phyloP scores from a whole-genome alignment of 2,113 vertebrate genomes.

The Ammodramus savannarum region DNA sequence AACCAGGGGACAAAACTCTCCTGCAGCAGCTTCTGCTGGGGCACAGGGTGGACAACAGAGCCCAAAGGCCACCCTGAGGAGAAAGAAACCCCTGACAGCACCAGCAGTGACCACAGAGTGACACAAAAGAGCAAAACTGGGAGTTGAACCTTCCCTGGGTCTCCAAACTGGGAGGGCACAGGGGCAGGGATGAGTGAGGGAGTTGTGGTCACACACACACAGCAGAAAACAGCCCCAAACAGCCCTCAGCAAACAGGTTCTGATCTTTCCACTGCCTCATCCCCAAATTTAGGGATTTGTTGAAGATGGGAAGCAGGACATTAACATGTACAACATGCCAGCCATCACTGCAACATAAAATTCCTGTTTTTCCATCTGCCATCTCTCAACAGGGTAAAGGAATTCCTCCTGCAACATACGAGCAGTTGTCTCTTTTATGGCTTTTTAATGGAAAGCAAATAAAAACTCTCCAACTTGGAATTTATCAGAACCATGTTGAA shows the following conservation, averaged over 20 bases:
- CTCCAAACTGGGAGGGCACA: background rate
- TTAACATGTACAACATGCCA: background rate
- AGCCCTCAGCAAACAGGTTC: background rate
- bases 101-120: background rate
- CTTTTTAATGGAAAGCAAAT: background rate
- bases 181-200: fast-evolving
- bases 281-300: background rate
- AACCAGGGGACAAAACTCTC: background rate
- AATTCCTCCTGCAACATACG: background rate
- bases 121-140: background rate
- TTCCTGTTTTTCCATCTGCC: background rate
- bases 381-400: background rate
- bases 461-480: background rate
- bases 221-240: background rate
- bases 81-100: background rate
- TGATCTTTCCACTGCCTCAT: fast-evolving
- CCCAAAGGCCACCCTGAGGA: fast-evolving
- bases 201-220: fast-evolving
- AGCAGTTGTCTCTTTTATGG: background rate
- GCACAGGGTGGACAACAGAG: fast-evolving
- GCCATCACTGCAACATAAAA: background rate
- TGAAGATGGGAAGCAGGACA: background rate
- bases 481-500: constrained; percentile 15
- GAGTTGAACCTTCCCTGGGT: fast-evolving
- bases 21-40: background rate